Evolutionary conservation across 2,113 vertebrate species (phyloP), one percentile per base, ranked within the genome.

Genomic region (Dinomys branickii): DNA sequence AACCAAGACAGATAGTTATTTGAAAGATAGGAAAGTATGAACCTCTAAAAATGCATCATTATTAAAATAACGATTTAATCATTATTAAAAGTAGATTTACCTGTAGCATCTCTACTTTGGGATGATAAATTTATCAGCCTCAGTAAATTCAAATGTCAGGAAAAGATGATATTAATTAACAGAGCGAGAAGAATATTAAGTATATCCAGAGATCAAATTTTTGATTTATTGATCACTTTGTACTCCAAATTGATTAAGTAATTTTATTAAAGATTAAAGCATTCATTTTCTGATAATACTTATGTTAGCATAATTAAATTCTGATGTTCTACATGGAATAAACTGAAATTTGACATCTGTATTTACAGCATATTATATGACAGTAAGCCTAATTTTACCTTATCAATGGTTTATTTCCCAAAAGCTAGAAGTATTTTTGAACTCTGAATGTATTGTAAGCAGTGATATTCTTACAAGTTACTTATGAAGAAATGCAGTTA

Each of bases 221-320:
- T 67, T 95, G 35, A 87, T 80, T 92, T 97, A 30, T 90, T 89
- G 93, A 85, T 90, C 94, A 56, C n/a, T 71, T 7, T 77, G 12
- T 86, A 81, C 30, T 56, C 44, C 50, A 94, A 75, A 95, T 13
- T 75, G 33, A 88, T 94, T 94, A 97, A 7, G 12, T n/a, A 61
- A 65, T 93, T 92, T 96, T 78, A 56, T 88, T 87, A 81, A 97
- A 75, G 19, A 54, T 81, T 92, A 80, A 97, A 82, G 2, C 90
- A 75, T 67, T 92, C 1, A 61, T 11, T 93, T 96, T 94, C 19
- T 92, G 14, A 84, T 78, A 94, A 81, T 82, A 82, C 88, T 90
- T 88, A 56, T 59, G 7, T 91, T 81, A 83, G 19, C 16, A 58
- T 83, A 96, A 87, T 61, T 81, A 78, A 85, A 28, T 5, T 84